Evolutionary conservation across 2,797 vertebrate species (phyloP).

Genomic region (Gymnocypris eckloni): DNA sequence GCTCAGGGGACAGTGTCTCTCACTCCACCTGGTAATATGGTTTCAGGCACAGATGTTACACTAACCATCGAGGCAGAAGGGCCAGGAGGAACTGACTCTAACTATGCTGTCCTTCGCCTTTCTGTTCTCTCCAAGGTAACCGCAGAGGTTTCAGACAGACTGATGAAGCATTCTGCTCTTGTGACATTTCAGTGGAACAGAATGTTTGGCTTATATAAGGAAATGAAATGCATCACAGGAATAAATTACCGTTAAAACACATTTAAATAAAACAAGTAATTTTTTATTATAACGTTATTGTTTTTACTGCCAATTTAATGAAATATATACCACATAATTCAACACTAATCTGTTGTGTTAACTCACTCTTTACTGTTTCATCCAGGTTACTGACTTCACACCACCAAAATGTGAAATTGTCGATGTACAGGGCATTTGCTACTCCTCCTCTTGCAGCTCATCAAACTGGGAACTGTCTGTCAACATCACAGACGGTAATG

Average conservation of each 20-base stretch:
- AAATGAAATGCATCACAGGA: background rate
- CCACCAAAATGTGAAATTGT: constrained; percentile 69
- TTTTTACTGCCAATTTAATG: background rate
- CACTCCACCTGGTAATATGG: constrained; percentile 59
- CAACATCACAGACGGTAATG: constrained; percentile 72
- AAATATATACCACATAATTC: no score
- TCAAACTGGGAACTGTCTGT: constrained; percentile 70
- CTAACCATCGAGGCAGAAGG: constrained; percentile 73
- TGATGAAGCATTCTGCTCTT: background rate
- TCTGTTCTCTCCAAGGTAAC: constrained; percentile 77
- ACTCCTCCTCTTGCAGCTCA: constrained; percentile 65
- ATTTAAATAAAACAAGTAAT: no score
- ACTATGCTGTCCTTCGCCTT: constrained; percentile 72
- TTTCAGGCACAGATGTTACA: constrained; percentile 75
- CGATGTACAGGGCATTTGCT: constrained; percentile 44
- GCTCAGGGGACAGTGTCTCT: constrained; percentile 64
- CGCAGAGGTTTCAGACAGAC: background rate
- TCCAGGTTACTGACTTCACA: constrained; percentile 75
- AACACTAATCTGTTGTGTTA: background rate
- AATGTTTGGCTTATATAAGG: background rate
- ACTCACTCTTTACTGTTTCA: background rate
- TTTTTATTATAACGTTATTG: background rate
- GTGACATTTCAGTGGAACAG: background rate
- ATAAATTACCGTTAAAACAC: no score
- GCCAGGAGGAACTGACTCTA: constrained; percentile 63